These are phyloP conservation scores for Vimba vimba DNA, from an alignment of 2,113 vertebrate genomes.

Conservation along the genomic window DNA sequence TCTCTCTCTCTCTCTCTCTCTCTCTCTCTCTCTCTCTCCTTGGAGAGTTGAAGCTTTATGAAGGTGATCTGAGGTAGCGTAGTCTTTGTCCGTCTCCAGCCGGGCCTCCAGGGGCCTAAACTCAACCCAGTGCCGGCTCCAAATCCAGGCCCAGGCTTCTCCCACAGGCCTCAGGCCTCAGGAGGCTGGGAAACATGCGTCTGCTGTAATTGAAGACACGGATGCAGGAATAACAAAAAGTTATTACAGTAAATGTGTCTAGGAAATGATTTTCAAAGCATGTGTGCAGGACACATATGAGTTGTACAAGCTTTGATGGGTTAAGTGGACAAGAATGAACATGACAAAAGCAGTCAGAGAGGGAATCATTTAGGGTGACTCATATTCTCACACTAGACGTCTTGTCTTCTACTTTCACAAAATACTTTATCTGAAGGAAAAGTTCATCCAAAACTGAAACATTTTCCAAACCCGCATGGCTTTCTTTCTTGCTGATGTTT, in stretches of 20 bases:
- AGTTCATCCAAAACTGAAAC: not conserved
- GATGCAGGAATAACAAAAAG: conserved; percentile 51
- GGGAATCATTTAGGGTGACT: conserved; percentile 17
- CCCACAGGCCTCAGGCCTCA: conserved; percentile 64
- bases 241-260: conserved; percentile 26
- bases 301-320: not conserved
- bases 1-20: conserved; percentile 24
- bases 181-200: not conserved
- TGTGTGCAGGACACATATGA: not conserved
- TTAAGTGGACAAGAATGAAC: conserved; percentile 5
- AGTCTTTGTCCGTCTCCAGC: conserved; percentile 19
- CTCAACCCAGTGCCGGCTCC: conserved; percentile 67
- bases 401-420: not conserved
- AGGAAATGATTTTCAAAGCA: conserved; percentile 42
- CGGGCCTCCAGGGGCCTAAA: conserved; percentile 63
- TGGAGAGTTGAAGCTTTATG: conserved; percentile 74
- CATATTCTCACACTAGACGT: not conserved
- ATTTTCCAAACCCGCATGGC: not conserved
- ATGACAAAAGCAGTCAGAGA: conserved; percentile 27
- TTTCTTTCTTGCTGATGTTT: not conserved
- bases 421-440: not conserved
- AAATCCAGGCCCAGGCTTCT: conserved; percentile 70
- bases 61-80: conserved; percentile 72
- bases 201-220: not conserved
- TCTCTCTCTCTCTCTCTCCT: conserved; percentile 51